Base-by-base conservation (phyloP, 2,888 invertebrate species). In the Pseudococcus viburni region DNA sequence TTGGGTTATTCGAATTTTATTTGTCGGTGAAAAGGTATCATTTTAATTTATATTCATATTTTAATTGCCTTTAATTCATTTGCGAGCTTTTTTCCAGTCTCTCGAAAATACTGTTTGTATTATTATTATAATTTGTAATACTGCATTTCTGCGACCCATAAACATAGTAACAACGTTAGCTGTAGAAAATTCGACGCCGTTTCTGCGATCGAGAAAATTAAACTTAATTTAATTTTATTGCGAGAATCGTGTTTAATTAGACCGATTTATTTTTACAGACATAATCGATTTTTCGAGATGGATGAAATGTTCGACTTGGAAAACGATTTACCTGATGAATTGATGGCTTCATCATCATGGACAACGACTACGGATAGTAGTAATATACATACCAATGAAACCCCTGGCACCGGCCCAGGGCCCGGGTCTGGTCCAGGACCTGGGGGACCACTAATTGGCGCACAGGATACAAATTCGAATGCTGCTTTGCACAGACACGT, bases 291-390 rank as follows among this genome's bases (percentile, higher is more conserved):
- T 46, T 83, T 42, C 73, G 96, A 95, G 93, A 94, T 95, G 92
- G 95, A 96, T 91, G 64, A 64, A 22, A 96, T 96, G 94, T 95
- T 96, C 92, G 96, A 96, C 93, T 94, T 97, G 92, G 97, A 97
- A 92, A 96, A 97, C 92, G 96, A 97, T 92, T 94, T 98, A 91
- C 97, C 97, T 83, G 97, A 97, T 93, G 97, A 97, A 92, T 93
- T 98, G 90, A 95, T 97, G 92, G 94, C 94, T 88, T 94, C 94
- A 90, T 91, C 91, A 80, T 94, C 95, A 90, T 96, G 96, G 96
- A 94, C 95, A 89, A 92, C 93, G 89, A 91, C 92, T 48, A 95
- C 96, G 42, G 96, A 95, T 39, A 96, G 96, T 91, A 96, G 96
- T 48, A 85, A 88, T 33, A 64, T 85, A 26, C 85, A 88, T 68